Evolutionary conservation across 53 echinoderm and acorn worm genomes (phyloP), one percentile per base, ranked within the genome.

Genomic region (Hippasteria phrygiana): DNA sequence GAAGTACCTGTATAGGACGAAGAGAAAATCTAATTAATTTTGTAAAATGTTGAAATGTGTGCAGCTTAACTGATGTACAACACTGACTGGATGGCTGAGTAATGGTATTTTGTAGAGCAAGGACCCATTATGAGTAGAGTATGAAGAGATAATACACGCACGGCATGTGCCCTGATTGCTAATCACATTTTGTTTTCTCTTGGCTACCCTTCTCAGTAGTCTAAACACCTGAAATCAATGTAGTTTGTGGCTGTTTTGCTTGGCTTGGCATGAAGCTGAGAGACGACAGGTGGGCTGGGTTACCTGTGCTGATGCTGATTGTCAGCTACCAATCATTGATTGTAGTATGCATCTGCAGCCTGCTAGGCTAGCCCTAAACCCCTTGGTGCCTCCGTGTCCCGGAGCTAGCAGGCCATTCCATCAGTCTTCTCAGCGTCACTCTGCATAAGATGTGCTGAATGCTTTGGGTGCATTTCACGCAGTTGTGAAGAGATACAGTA

Each of bases 381-480:
- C 81, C 43, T 31, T 81, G 81, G 81, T 81, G 81, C 81, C 81
- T 37, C 43, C 11, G 24, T 81, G 81, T 81, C 81, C 81, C 29
- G 62, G 63, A 81, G 12, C 40, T 42, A n/a, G 8, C 36, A 20
- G 29, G 40, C 27, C 32, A 43, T 35, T 63, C 55, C 31, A 59
- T 65, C 63, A 81, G 22, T 16, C 33, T 80, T 37, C n/a, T 32
- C 38, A 62, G 65, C 35, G 32, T 75, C 31, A 48, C 75, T 48
- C 3, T 41, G 41, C 63, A 81, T 28, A 62, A 35, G 80, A 80
- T 63, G 63, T 62, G 62, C 40, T 42, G 32, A 43, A 62, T 80
- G 62, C 81, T 24, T 2, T 59, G 59, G 6, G 26, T 18, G n/a
- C 17, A 54, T 3, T 64, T 9, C n/a, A n/a, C n/a, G n/a, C n/a